A percentile compares a stretch with the other conserved stretches of the same genome.
Evolutionary conservation across 2,113 vertebrate genomes (phyloP).

Genomic region (Mus musculus): GRCm39 chr2:130484001-130484500

Average conservation of each 20-base stretch:
- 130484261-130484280: constrained; percentile 67
- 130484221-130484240: background rate
- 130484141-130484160: constrained; percentile 64
- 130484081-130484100: constrained; percentile 17
- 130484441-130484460: constrained; percentile 63
- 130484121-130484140: constrained; percentile 50
- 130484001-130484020: constrained; percentile 54
- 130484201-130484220: constrained; percentile 65
- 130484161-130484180: constrained; percentile 64
- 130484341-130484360: constrained; percentile 38
- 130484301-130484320: constrained; percentile 41
- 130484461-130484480: constrained; percentile 75
- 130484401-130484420: constrained; percentile 84
- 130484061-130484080: constrained; percentile 48
- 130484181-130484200: constrained; percentile 60
- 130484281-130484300: constrained; percentile 22
- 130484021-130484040: constrained; percentile 37
- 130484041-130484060: constrained; percentile 77
- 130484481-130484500: constrained; percentile 79
- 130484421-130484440: constrained; percentile 81
- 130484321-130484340: constrained; percentile 39
- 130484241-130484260: background rate
- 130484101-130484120: constrained; percentile 7
- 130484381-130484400: constrained; percentile 77
- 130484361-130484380: constrained; percentile 68